Evolutionary conservation across 2,797 vertebrate genomes (phyloP), one percentile per base, ranked within the genome.

Genomic region (Bovichtus variegatus): DNA sequence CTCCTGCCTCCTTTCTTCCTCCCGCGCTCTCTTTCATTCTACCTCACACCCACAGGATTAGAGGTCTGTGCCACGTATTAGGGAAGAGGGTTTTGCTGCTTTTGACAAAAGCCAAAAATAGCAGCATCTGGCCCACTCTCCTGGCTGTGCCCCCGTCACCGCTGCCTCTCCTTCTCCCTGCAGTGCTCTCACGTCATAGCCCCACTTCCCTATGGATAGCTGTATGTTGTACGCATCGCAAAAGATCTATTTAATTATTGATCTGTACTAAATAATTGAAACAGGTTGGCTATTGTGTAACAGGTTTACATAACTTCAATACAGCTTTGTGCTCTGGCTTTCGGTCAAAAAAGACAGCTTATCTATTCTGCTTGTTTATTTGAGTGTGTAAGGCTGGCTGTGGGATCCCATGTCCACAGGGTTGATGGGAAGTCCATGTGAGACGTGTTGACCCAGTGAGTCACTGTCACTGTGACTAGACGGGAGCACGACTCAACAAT

Each of bases 91-190:
- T 81, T 91, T 89, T 88, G 87, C 90, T 84, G 89, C 88, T 91
- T 93, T 94, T 94, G 92, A 92, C 93, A 93, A 89, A 86, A 90
- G 84, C 82, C 90, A 90, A 83, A 93, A 95, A 95, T 94, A 93
- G 91, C 87, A 90, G 78, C 92, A 91, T 92, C 80, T 86, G 87
- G 91, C 90, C 89, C 82, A 65, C 90, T 90, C 85, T 87, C 73
- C 74, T 76, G 46, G 76, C 85, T 67, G 57, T 86, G 76, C 83
- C 78, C 83, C 88, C 83, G 66, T 79, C 81, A 4, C 49, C 4
- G 38, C 74, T 68, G 71, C 71, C 53, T 55, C 74, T 71, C 60
- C 69, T 82, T 77, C 79, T 64, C 80, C 78, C 78, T n/a, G 49
- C 76, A 83, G 71, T 9, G 76, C 50, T 71, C 78, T 85, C 47